Conservation (phyloP, 2,888 invertebrate species). For the Andrena dorsata region DNA sequence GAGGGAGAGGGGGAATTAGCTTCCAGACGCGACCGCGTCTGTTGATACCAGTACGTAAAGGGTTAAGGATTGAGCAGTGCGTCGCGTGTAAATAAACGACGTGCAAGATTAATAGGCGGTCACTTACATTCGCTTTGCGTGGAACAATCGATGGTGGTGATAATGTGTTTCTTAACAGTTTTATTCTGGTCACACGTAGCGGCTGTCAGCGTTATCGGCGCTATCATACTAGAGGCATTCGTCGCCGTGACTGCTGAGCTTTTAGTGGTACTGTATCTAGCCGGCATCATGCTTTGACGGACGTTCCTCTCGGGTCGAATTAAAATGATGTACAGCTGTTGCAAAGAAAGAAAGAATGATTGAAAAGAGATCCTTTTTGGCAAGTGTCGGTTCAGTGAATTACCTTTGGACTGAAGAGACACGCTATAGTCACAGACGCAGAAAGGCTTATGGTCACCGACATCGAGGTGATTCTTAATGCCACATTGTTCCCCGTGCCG, state of each 20-base stretch:
- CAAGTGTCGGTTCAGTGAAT: constrained; percentile 67
- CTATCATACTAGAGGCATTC: constrained; percentile 88
- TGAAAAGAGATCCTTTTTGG: background rate
- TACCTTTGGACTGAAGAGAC: constrained; percentile 97
- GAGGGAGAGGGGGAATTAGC: too few species aligned
- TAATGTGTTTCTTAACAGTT: constrained; percentile 88
- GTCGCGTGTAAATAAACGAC: too few species aligned
- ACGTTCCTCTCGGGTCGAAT: constrained; percentile 96
- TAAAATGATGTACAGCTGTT: constrained; percentile 94
- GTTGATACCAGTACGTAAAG: too few species aligned
- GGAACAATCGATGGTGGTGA: constrained; percentile 80
- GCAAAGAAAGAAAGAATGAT: constrained; percentile 7
- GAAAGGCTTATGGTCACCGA: constrained; percentile 97
- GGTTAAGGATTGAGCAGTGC: too few species aligned
- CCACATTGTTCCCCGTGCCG: constrained; percentile 96
- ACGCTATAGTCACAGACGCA: constrained; percentile 96
- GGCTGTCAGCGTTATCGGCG: constrained; percentile 89
- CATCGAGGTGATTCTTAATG: constrained; percentile 97
- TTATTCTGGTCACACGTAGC: constrained; percentile 90
- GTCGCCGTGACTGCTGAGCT: constrained; percentile 87
- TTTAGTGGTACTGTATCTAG: constrained; percentile 88
- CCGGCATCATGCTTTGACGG: constrained; percentile 94
- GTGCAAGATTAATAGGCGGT: background rate
- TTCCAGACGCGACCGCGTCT: too few species aligned
- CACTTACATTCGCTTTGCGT: constrained; percentile 83